Base-by-base conservation (phyloP, 2,797 vertebrate genomes). In the Ctenopoma kingsleyae region DNA sequence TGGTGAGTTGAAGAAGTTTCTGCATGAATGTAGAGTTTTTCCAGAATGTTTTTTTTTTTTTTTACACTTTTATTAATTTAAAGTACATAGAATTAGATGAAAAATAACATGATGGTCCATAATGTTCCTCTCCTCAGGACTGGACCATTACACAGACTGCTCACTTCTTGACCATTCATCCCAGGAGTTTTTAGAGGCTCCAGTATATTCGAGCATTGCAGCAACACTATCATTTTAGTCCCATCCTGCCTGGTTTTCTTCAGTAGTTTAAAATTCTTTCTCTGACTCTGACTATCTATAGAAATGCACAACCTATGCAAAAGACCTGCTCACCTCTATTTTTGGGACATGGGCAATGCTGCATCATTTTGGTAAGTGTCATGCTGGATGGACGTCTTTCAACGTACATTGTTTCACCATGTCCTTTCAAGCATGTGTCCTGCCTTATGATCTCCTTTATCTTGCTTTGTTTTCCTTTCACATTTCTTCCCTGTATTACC, bases 381-480 rank as follows among this genome's bases (percentile, higher is more conserved):
- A 15, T 44, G 19, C 38, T 6, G 15, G 38, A 12, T 19, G 16
- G 25, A 10, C 19, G 25, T 64, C 41, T 63, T 66, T 32, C 22
- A 49, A 15, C 56, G 20, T n/a, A 30, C 46, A 47, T 51, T 27
- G 35, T 60, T 63, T 54, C 53, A 67, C 19, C 20, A 44, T 47
- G 52, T 78, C 47, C n/a, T 46, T 61, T 43, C 56, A 49, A 44
- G 49, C 5, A 3, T 59, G 16, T 35, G 8, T 60, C 44, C 8
- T 13, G 52, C 35, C 52, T 53, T 58, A 13, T 47, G 58, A 43
- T 44, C 19, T 32, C 12, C 27, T 48, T 20, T 53, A 8, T 25
- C 47, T 54, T 19, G 12, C 52, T 65, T 66, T 79, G 10, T 74
- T 77, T 78, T 58, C 68, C 23, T 71, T 67, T 30, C 6, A 0